Evolutionary conservation across 37 sponge, comb jelly and placozoan genomes (phyloP).

Genomic region (Geodia barretti): DNA sequence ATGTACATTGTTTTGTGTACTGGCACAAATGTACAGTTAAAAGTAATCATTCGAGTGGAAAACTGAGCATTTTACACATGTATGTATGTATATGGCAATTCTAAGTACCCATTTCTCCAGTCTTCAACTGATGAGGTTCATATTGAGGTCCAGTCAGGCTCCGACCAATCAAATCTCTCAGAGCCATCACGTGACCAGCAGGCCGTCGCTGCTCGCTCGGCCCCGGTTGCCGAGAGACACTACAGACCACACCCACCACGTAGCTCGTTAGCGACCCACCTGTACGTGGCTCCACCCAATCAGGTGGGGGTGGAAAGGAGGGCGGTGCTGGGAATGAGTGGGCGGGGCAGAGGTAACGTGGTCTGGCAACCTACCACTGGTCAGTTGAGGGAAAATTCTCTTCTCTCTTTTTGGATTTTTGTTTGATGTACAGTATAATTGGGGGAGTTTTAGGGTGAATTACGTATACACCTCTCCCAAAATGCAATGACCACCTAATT

Average conservation of each 20-base stretch:
- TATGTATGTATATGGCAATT: too few relatives aligned
- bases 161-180: neutral
- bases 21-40: too few relatives aligned
- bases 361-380: constrained; percentile 76
- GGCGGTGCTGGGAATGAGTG: constrained; percentile 58
- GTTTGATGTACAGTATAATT: neutral
- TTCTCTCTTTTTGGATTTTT: neutral
- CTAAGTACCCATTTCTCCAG: too few relatives aligned
- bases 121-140: neutral
- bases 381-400: neutral
- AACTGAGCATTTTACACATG: neutral
- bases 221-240: constrained; percentile 31
- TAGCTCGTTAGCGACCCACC: constrained; percentile 11
- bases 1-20: too few relatives aligned
- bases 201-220: neutral
- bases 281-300: constrained; percentile 57
- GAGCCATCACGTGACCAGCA: neutral
- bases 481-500: too few relatives aligned
- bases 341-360: constrained; percentile 55
- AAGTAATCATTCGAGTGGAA: neutral
- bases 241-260: constrained; percentile 16
- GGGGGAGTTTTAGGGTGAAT: neutral
- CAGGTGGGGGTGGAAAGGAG: constrained; percentile 58
- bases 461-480: too few relatives aligned
- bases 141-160: neutral